These are phyloP conservation scores for Choloepus hoffmanni DNA, from an alignment of 2,113 vertebrate species.

Conservation along the genomic window DNA sequence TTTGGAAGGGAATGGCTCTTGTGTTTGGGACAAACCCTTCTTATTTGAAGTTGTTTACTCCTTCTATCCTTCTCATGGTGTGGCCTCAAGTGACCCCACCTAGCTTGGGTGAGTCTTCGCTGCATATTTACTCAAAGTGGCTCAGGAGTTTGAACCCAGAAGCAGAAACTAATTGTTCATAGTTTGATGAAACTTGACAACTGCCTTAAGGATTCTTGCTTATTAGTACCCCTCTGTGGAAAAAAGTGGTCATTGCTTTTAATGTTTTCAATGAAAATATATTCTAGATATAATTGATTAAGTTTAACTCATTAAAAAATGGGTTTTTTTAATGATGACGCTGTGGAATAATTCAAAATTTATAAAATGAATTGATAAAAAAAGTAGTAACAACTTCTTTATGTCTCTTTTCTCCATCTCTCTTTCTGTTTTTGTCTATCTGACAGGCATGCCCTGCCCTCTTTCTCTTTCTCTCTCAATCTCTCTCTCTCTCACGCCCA, in stretches of 20 bases:
- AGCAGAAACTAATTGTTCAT: neutral
- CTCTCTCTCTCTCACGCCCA: too few relatives aligned
- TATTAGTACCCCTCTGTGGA: neutral
- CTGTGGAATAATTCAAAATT: neutral
- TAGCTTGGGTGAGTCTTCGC: neutral
- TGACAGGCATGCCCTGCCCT: too few relatives aligned
- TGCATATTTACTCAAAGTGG: neutral
- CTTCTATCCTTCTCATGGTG: neutral
- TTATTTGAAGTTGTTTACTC: neutral
- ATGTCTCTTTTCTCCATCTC: neutral
- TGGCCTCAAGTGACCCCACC: neutral
- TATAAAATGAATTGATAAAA: neutral
- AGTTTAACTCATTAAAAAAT: neutral
- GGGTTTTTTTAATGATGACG: neutral
- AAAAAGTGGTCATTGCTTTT: neutral
- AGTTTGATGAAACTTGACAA: neutral
- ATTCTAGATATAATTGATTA: neutral
- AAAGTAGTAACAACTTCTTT: neutral
- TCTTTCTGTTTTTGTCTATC: neutral
- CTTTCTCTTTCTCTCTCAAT: neutral
- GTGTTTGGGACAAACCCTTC: neutral
- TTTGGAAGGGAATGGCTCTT: neutral
- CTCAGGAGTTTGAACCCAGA: neutral
- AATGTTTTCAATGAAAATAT: neutral
- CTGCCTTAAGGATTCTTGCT: neutral